Evolutionary conservation across 2,797 vertebrate genomes (phyloP).

Genomic region (Sandelia bainsii): DNA sequence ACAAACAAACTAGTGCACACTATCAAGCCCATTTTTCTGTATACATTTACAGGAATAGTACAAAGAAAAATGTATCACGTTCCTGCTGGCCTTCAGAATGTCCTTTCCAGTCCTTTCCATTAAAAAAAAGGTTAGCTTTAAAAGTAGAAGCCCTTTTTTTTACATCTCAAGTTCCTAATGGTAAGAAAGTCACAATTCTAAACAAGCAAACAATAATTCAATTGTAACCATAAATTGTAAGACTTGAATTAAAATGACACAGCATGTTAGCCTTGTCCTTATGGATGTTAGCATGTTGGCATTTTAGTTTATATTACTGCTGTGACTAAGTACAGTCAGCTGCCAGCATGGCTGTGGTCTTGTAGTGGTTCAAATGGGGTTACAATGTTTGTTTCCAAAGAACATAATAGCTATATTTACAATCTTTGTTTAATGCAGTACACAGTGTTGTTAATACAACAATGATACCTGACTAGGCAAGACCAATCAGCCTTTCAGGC

Average conservation of each 20-base stretch:
- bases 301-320: too few relatives aligned
- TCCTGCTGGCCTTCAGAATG: constrained; percentile 19
- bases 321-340: too few relatives aligned
- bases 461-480: too few relatives aligned
- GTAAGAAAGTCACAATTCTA: not conserved
- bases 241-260: not conserved
- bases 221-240: not conserved
- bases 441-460: too few relatives aligned
- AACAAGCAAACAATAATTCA: not conserved
- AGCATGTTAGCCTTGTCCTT: not conserved
- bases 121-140: too few relatives aligned
- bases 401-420: not conserved
- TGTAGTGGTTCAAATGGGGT: too few relatives aligned
- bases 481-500: too few relatives aligned
- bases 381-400: too few relatives aligned
- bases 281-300: too few relatives aligned
- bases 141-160: not conserved
- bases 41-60: constrained; percentile 18
- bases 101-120: not conserved
- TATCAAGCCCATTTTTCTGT: constrained; percentile 1
- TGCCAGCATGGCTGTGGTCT: too few relatives aligned
- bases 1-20: not conserved
- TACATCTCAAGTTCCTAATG: not conserved
- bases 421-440: too few relatives aligned
- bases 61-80: constrained; percentile 18